These are phyloP conservation scores for Autographa gamma DNA, from an alignment of 2,888 invertebrate species.

Conservation along the genomic window DNA sequence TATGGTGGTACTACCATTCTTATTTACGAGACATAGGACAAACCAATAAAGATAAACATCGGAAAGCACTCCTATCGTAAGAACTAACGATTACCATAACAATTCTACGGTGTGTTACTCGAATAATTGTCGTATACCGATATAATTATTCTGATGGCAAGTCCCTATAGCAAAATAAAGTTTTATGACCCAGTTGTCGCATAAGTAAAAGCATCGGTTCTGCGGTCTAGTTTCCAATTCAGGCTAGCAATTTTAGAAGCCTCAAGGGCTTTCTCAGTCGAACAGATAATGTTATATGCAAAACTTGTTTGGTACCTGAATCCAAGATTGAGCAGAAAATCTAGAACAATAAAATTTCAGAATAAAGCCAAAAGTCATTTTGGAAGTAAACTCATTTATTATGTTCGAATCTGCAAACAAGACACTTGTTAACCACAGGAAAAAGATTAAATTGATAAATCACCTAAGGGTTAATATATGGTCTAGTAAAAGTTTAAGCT, in stretches of 20 bases:
- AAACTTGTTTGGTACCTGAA: no score
- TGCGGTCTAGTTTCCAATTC: background rate
- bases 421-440: background rate
- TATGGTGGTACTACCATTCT: no score
- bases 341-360: background rate
- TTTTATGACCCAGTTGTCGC: background rate
- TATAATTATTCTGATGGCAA: background rate
- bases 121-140: background rate
- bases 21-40: no score
- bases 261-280: background rate
- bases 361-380: background rate
- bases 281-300: background rate
- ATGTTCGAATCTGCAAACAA: background rate
- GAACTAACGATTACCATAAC: background rate
- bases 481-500: slow-evolving; percentile 14
- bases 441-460: slow-evolving; percentile 33
- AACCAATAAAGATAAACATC: no score
- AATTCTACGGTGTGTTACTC: background rate
- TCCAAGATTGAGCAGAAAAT: no score
- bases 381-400: no score
- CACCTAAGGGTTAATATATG: slow-evolving; percentile 10
- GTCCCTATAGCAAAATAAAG: background rate
- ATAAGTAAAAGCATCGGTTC: background rate
- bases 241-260: background rate
- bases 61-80: background rate